Conservation (phyloP, 2,888 invertebrate genomes). For the Hydriomena furcata region DNA sequence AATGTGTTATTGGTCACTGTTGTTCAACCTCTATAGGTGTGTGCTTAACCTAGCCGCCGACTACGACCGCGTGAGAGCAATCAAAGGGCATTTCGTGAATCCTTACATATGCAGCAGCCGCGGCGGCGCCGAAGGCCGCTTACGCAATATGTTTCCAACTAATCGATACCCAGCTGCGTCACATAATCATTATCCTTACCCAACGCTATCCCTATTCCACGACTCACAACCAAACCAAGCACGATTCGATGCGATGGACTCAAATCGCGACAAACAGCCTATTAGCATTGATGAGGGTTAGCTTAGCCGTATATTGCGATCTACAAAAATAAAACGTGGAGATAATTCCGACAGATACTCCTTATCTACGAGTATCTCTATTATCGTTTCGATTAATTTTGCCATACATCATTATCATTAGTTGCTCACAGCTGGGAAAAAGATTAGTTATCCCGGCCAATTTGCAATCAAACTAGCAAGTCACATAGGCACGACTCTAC, state of each 20-base stretch:
- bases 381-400: too few relatives aligned
- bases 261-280: constrained; percentile 20
- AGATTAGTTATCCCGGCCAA: not conserved
- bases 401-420: not conserved
- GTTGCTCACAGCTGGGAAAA: not conserved
- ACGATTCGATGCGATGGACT: constrained; percentile 12
- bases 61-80: constrained; percentile 31
- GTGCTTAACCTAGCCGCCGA: constrained; percentile 1
- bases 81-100: constrained; percentile 55
- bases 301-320: constrained; percentile 1
- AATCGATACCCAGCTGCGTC: constrained; percentile 61
- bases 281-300: constrained; percentile 23
- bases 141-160: constrained; percentile 55
- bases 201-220: constrained; percentile 16
- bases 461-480: too few relatives aligned
- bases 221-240: constrained; percentile 14
- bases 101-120: constrained; percentile 63
- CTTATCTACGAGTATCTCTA: too few relatives aligned
- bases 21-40: not conserved
- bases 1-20: not conserved
- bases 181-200: constrained; percentile 57
- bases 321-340: too few relatives aligned
- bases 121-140: constrained; percentile 50
- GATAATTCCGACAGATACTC: too few relatives aligned
- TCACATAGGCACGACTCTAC: too few relatives aligned